Evolutionary conservation across 1,140 invertebrate species (phyloP).

Genomic region (Musca vetustissima): DNA sequence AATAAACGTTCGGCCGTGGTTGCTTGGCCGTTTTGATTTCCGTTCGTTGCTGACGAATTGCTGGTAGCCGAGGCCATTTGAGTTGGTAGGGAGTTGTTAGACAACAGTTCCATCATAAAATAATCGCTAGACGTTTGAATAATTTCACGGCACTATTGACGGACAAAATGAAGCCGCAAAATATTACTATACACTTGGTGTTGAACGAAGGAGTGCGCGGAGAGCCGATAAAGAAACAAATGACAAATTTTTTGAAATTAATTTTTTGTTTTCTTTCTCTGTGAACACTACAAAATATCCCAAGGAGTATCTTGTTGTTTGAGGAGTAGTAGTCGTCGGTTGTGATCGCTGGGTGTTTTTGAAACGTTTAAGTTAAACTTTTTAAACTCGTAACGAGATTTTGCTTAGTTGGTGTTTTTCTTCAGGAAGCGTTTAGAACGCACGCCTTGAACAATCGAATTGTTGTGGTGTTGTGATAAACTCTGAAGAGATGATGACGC

Average conservation of each 20-base stretch:
- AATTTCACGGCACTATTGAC: conserved; percentile 14
- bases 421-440: conserved; percentile 44
- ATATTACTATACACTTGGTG: conserved; percentile 10
- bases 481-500: conserved; percentile 31
- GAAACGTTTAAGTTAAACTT: conserved; percentile 17
- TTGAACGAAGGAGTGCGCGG: not conserved
- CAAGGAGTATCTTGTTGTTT: not conserved
- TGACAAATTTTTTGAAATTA: not conserved
- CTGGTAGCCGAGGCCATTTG: conserved; percentile 38
- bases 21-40: not conserved
- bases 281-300: not conserved
- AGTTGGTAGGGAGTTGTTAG: conserved; percentile 48
- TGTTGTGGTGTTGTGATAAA: conserved; percentile 1
- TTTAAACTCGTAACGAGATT: conserved; percentile 22
- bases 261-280: not conserved
- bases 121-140: conserved; percentile 8
- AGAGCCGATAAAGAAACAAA: not conserved
- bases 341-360: not conserved
- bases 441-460: conserved; percentile 27
- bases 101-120: conserved; percentile 54
- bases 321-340: not conserved
- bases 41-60: not conserved
- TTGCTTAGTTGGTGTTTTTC: conserved; percentile 38
- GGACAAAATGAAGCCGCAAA: conserved; percentile 15
- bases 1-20: conserved; percentile 46